A percentile compares a stretch with the other conserved stretches of the same genome.
Evolutionary conservation across 2,888 invertebrate species (phyloP).

Genomic region (Zaprionus obscuricornis): DNA sequence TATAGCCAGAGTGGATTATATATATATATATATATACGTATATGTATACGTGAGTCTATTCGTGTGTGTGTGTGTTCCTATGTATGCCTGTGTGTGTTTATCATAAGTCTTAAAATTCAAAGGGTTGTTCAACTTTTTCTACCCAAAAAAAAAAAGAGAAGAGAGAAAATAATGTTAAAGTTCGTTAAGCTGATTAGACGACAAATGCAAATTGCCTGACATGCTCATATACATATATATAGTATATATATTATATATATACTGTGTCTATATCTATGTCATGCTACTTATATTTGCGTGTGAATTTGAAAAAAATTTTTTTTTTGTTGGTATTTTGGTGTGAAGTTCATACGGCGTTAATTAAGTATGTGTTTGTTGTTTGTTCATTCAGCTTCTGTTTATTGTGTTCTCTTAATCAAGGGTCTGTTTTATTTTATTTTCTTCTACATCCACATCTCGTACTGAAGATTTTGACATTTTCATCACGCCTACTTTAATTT

Average conservation of each 20-base stretch:
- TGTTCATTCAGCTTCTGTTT: conserved; percentile 27
- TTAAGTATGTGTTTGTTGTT: conserved; percentile 26
- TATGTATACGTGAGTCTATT: neutral
- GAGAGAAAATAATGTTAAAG: conserved; percentile 38
- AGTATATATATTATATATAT: conserved; percentile 2
- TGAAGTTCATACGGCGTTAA: conserved; percentile 33
- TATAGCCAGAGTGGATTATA: conserved; percentile 30
- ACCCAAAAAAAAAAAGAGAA: conserved; percentile 23
- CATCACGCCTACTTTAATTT: too few species aligned
- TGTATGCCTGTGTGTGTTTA: conserved; percentile 16
- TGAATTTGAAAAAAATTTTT: conserved; percentile 14
- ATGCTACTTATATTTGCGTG: conserved; percentile 20
- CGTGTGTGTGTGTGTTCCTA: neutral
- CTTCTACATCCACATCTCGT: too few species aligned
- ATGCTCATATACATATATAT: neutral
- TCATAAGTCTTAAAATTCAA: conserved; percentile 33
- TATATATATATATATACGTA: neutral
- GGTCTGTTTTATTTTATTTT: conserved; percentile 7
- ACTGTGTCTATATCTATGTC: neutral
- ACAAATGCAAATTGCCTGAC: conserved; percentile 31
- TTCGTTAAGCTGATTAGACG: conserved; percentile 64
- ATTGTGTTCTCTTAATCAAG: conserved; percentile 20
- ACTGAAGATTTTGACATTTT: too few species aligned
- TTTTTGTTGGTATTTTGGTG: too few species aligned
- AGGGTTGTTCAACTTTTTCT: conserved; percentile 65